Conservation (phyloP, 2,797 vertebrate genomes). For the Takifugu rubripes region DNA sequence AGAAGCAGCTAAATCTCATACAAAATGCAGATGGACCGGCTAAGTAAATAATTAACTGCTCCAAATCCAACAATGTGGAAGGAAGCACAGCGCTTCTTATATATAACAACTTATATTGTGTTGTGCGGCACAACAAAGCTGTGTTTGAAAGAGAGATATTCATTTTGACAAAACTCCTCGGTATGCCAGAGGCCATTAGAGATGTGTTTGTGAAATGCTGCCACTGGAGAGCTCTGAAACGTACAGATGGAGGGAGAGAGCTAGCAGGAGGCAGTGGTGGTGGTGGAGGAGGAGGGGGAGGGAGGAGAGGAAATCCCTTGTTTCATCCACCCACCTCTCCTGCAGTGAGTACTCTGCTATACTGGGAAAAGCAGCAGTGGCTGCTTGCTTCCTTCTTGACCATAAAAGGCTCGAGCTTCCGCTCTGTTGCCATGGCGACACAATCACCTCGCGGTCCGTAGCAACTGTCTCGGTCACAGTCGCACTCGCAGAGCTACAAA, state of each 20-base stretch:
- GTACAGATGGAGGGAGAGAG: constrained; percentile 38
- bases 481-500: constrained; percentile 29
- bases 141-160: constrained; percentile 6
- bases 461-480: constrained; percentile 56
- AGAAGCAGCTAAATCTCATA: background rate
- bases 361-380: constrained; percentile 38
- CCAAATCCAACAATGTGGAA: background rate
- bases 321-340: constrained; percentile 65
- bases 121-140: constrained; percentile 4
- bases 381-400: constrained; percentile 51
- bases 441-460: constrained; percentile 49
- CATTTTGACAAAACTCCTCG: constrained; percentile 19
- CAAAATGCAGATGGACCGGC: background rate
- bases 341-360: constrained; percentile 31
- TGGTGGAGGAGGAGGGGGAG: constrained; percentile 25
- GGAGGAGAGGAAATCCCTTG: constrained; percentile 68
- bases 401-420: constrained; percentile 63
- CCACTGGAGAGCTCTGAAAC: constrained; percentile 42
- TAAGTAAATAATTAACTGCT: background rate
- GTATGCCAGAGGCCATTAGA: constrained; percentile 29
- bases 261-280: constrained; percentile 11
- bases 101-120: background rate
- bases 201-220: constrained; percentile 49
- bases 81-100: background rate
- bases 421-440: constrained; percentile 62